phyloP scores from a whole-genome alignment of 2,113 vertebrate species.

The Catagonus wagneri region DNA sequence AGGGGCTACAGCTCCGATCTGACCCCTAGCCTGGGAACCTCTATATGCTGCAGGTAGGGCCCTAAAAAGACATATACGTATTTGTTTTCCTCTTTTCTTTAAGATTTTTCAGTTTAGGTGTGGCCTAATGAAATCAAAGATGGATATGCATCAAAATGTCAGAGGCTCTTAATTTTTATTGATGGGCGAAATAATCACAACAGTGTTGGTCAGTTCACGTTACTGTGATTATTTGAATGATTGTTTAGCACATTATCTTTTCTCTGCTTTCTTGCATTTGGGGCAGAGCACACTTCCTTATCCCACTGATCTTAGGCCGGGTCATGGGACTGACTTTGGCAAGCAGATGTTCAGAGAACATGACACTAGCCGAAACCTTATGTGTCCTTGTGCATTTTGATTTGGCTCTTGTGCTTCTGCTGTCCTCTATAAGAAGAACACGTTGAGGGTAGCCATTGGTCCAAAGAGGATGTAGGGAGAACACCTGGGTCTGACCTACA shows the following conservation, averaged over 20 bases:
- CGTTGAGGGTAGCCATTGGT: too few species aligned
- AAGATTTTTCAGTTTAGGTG: neutral
- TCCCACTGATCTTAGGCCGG: neutral
- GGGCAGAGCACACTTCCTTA: too few species aligned
- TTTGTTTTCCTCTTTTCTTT: constrained; percentile 14
- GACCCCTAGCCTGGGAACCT: too few species aligned
- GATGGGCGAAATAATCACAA: neutral
- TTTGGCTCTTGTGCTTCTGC: neutral
- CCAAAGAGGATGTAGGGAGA: neutral
- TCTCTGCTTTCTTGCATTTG: neutral
- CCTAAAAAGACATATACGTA: too few species aligned
- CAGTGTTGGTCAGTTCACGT: neutral
- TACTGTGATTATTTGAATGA: neutral
- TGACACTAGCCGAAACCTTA: neutral
- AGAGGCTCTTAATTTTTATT: neutral
- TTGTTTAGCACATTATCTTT: neutral
- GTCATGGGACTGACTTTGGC: neutral
- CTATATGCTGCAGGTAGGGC: too few species aligned
- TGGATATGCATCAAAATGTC: neutral
- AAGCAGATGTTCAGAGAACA: neutral
- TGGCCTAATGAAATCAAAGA: neutral
- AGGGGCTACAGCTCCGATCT: too few species aligned
- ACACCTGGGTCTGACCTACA: neutral
- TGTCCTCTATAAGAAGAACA: neutral
- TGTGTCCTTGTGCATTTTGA: neutral